Conservation (phyloP, 2,888 invertebrate genomes). For the Seira musarum region DNA sequence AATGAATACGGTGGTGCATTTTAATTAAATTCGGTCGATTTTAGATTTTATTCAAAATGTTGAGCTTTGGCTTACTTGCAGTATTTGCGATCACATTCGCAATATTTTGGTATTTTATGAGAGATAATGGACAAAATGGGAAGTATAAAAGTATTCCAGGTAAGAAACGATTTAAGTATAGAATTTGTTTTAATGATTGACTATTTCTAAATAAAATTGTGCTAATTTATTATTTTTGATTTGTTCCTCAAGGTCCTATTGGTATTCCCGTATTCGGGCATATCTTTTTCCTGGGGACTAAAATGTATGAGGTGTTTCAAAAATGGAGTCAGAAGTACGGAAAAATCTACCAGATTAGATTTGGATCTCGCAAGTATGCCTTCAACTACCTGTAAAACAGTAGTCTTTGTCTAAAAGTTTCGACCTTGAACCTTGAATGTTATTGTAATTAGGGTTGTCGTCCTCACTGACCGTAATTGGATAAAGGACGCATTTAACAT, state of each 20-base stretch:
- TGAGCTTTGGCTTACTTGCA: slow-evolving; percentile 12
- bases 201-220: not conserved
- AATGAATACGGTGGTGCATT: too few species aligned
- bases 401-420: too few species aligned
- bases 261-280: slow-evolving; percentile 49
- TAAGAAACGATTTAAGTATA: slow-evolving; percentile 17
- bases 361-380: slow-evolving; percentile 42
- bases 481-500: not conserved
- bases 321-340: slow-evolving; percentile 54
- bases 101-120: slow-evolving; percentile 32
- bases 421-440: not conserved
- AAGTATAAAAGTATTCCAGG: slow-evolving; percentile 32
- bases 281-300: slow-evolving; percentile 35
- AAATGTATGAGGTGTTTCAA: slow-evolving; percentile 26
- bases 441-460: not conserved
- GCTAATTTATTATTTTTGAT: not conserved
- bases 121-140: slow-evolving; percentile 18
- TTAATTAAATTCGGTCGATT: too few species aligned
- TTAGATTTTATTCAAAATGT: slow-evolving; percentile 20
- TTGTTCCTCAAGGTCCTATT: slow-evolving; percentile 51
- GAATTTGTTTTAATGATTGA: not conserved
- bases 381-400: too few species aligned
- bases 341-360: slow-evolving; percentile 33
- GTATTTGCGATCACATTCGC: slow-evolving; percentile 14
- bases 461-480: not conserved